Base-by-base conservation (phyloP, 1,140 invertebrate genomes). In the Leptoteleia sp. region DNA sequence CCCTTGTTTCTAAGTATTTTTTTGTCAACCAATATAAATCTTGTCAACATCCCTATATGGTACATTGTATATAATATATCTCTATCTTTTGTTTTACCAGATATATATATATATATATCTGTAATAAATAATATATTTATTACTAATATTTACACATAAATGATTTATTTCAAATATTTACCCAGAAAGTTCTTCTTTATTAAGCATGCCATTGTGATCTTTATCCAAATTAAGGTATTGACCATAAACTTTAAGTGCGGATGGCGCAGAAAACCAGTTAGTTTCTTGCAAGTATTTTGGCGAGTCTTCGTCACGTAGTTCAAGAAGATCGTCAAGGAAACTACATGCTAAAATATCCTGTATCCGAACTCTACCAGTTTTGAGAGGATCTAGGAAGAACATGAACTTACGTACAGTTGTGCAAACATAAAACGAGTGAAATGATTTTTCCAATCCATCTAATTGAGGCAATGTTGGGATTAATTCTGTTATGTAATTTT, bases 201-300 rank as follows among this genome's bases (percentile, higher is more conserved):
- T 97, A 0, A 99, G 91, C 96, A 99, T 97, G 5, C 98, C 97
- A 90, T 99, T 99, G 65, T 97, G 95, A 89, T 99, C 96, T 73
- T 93, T 93, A 87, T 99, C 98, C 12, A 99, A 88, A 86, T 97
- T 96, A 1, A 99, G 90, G 88, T 98, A 99, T 81, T 96, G 95
- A 0, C 96, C 96, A 88, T 99, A 99, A 0, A 98, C 96, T 38
- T 94, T 90, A 2, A 98, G 87, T 0, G 97, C 95, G 1, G 96
- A 97, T 0, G 96, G 93, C 3, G 96, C 95, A 15, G 96, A 98
- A 89, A 99, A 99, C 96, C 96, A 98, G 89, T 99, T 99, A 17
- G 93, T 93, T 82, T 97, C 95, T 83, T 96, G 95, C 4, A 93
- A 85, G 84, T 97, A 95, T 87, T 93, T 93, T 0, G 95, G 93